phyloP scores from a whole-genome alignment of 1,140 invertebrate species.

The Drosophila parvula region DNA sequence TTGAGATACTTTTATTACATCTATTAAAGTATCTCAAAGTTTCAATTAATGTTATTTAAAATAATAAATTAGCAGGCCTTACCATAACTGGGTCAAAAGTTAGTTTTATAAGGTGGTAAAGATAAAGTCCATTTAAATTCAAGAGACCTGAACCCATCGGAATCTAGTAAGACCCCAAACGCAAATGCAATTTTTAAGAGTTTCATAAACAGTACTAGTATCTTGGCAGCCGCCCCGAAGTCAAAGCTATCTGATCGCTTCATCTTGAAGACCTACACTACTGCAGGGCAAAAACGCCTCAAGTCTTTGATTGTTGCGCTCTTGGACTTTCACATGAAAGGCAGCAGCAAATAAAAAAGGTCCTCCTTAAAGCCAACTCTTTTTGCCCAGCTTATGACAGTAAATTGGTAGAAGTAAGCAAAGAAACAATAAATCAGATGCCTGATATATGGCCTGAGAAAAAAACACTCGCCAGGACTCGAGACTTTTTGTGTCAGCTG shows the following conservation, averaged over 20 bases:
- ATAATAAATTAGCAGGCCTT: too few species aligned
- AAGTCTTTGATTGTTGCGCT: constrained; percentile 37
- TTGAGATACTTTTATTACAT: neutral
- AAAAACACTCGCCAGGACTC: constrained; percentile 26
- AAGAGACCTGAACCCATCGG: neutral
- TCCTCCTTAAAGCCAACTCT: constrained; percentile 25
- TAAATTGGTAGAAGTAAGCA: constrained; percentile 32
- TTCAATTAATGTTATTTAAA: too few species aligned
- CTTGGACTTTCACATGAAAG: constrained; percentile 18
- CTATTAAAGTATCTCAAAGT: too few species aligned
- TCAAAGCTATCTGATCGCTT: constrained; percentile 31
- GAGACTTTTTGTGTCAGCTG: constrained; percentile 5
- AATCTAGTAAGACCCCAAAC: neutral
- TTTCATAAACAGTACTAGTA: neutral
- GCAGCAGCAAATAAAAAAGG: constrained; percentile 10
- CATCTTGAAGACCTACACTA: constrained; percentile 40
- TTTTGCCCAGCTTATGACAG: constrained; percentile 33
- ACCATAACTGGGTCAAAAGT: neutral
- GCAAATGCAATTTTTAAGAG: neutral
- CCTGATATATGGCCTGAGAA: constrained; percentile 35
- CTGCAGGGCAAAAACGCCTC: constrained; percentile 22
- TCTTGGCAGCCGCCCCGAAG: constrained; percentile 1
- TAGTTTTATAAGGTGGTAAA: neutral
- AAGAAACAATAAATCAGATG: constrained; percentile 35
- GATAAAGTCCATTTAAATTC: neutral